Base-by-base conservation (phyloP, 2,113 vertebrate genomes). In the Deroptyus accipitrinus region DNA sequence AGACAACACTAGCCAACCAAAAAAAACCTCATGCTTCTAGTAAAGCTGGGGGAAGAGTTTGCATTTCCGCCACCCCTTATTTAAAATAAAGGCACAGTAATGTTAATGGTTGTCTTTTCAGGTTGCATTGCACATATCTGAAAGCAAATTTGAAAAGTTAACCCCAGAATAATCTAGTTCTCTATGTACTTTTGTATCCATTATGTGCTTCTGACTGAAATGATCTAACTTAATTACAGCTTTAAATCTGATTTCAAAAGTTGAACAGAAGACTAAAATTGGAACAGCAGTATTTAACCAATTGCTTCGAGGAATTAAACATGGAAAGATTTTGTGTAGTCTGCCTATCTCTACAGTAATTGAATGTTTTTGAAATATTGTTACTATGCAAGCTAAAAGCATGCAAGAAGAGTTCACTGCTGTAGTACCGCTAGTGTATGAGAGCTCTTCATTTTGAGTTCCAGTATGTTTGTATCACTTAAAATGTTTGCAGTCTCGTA, bases 241-340 rank as follows among this genome's bases (percentile, higher is more conserved):
- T 88, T 93, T 83, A 88, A 96, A 88, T 95, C 88, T 75, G 69
- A 91, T 95, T 95, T 95, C 64, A 33, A n/a, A 92, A 81, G 64
- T 92, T 92, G 87, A 91, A 79, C 62, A 70, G 92, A 91, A 89
- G 74, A 62, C 88, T 92, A 20, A 62, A 90, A 69, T 88, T 90
- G 68, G 83, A 94, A 67, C 85, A 88, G 31, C 48, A 83, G 66
- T 91, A 76, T 95, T 94, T 93, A 79, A 74, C 70, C 7, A 8
- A 62, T 90, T 89, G 61, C 93, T 92, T 73, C n/a, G 57, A 73
- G 67, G 62, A 57, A 74, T 90, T 92, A 96, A 95, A 92, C 93
- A 49, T 14, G 87, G 90, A 87, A 94, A 46, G 94, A 87, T 94
- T 94, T 94, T 24, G 24, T 74, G 44, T 86, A 93, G 80, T 88